Base-by-base conservation (phyloP, 2,888 invertebrate genomes). In the Uloborus plumipes region DNA sequence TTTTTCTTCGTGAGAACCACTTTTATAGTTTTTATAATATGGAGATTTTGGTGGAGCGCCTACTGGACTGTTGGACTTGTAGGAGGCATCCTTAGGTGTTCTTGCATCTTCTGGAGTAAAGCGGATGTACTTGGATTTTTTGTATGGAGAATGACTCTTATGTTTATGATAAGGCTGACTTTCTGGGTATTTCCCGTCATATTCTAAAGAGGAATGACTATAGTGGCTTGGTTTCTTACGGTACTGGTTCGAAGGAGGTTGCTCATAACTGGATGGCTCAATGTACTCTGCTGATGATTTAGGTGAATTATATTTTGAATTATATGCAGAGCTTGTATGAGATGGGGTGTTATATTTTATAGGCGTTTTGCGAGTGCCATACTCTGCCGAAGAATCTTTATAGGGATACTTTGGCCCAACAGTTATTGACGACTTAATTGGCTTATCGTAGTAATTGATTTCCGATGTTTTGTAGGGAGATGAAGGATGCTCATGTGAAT, bases 161-260 rank as follows among this genome's bases (percentile, higher is more conserved):
- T 58, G 26, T 15, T 53, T 49, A 62, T 62, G 15, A 18, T 31
- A 16, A 16, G 73, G 20, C 49, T 73, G 53, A 1, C n/a, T 55
- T 7, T 69, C 64, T 14, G 65, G 50, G 39, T 62, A 58, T 55
- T 47, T 73, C 39, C 64, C 16, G 58, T 53, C 18, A 70, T 75
- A 81, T 31, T 64, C 64, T 47, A 47, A 64, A 11, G n/a, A 16
- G 7, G 50, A 51, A 58, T 66, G 11, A 18, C 26, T 15, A 22
- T 49, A 22, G 22, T 59, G 22, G 22, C 53, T 9, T 22, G 59
- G 20, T 13, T 4, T 20, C 9, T 20, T 59, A 59, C 22, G 1
- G 11, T 59, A 20, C 2, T n/a, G 18, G 15, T 26, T 47, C 1
- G n/a, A n/a, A 13, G 47, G 7, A n/a, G n/a, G 13, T 11, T 47